These are phyloP conservation scores for Sipha maydis DNA, from an alignment of 2,888 invertebrate species.

Conservation along the genomic window DNA sequence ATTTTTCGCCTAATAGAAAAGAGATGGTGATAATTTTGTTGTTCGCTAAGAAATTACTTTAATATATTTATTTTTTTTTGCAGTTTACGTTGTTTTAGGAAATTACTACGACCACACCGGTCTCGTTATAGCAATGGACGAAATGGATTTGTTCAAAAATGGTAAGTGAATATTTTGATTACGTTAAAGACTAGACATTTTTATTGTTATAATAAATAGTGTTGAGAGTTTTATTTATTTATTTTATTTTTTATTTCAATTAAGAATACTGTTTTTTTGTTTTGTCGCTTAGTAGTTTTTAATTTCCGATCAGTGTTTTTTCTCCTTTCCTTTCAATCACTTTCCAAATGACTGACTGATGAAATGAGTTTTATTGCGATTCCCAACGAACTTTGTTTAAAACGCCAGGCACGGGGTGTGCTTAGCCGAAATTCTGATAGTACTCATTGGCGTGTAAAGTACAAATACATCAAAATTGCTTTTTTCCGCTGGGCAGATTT, in stretches of 20 bases:
- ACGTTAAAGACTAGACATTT: background rate
- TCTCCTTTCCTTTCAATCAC: background rate
- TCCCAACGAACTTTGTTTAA: background rate
- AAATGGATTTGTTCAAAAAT: constrained; percentile 81
- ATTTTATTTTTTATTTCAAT: background rate
- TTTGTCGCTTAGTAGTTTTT: background rate
- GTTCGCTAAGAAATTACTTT: background rate
- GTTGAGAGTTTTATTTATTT: background rate
- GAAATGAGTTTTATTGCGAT: background rate
- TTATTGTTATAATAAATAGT: background rate
- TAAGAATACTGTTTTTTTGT: background rate
- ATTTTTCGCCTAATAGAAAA: background rate
- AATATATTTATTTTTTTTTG: constrained; percentile 66
- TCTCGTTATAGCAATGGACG: constrained; percentile 86
- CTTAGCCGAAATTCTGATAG: background rate
- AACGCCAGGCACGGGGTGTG: background rate
- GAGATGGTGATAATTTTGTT: background rate
- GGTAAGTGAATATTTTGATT: constrained; percentile 70
- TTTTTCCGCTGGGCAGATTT: background rate
- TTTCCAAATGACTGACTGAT: constrained; percentile 34
- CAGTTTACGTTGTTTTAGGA: constrained; percentile 92
- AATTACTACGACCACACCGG: constrained; percentile 92
- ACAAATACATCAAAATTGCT: constrained; percentile 44
- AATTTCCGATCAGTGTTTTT: background rate
- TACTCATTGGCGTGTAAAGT: constrained; percentile 6